Base-by-base conservation (phyloP, 2,113 vertebrate genomes). In the Saccopteryx leptura region DNA sequence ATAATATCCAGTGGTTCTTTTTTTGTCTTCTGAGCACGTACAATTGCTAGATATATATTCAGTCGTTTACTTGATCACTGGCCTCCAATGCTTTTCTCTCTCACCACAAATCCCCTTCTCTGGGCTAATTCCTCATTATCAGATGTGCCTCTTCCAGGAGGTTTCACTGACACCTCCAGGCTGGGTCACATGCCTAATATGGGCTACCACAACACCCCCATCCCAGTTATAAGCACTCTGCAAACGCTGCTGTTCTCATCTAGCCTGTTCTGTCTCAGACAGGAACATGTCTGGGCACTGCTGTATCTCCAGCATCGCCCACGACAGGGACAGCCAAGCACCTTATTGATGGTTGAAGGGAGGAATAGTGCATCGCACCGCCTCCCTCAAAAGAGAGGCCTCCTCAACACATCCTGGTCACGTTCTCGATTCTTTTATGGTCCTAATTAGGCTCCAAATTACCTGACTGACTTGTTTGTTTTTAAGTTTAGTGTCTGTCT, bases 61-160 rank as follows among this genome's bases (percentile, higher is more conserved):
- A 56, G 31, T 28, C 50, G 50, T 69, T 54, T 68, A 50, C n/a
- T 68, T 63, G 13, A 79, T 50, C 75, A 24, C 69, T 48, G 58
- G 28, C 71, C 33, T 74, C 61, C 68, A 21, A 1, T 13, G 88
- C 24, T 65, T 56, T 65, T 80, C 63, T 52, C 24, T 83, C 80
- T 58, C 19, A 86, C 84, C 74, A 88, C 6, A 48, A 31, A 88
- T n/a, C 63, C 75, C 68, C 76, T 95, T 58, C 82, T 39, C 33
- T 39, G 15, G 46, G 17, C 23, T 33, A 83, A 83, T 48, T 80
- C 56, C 31, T 84, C 82, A 13, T 86, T 60, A 33, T 66, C n/a
- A 78, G 8, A 19, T 0, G 4, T 10, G 33, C 31, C 46, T 96
- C 56, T 94, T 81, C 54, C 50, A 58, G 28, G 61, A 88, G 12